A percentile compares a stretch with the other conserved stretches of the same genome.
Conservation (phyloP, 2,797 vertebrate genomes). For the Spheniscus humboldti region DNA sequence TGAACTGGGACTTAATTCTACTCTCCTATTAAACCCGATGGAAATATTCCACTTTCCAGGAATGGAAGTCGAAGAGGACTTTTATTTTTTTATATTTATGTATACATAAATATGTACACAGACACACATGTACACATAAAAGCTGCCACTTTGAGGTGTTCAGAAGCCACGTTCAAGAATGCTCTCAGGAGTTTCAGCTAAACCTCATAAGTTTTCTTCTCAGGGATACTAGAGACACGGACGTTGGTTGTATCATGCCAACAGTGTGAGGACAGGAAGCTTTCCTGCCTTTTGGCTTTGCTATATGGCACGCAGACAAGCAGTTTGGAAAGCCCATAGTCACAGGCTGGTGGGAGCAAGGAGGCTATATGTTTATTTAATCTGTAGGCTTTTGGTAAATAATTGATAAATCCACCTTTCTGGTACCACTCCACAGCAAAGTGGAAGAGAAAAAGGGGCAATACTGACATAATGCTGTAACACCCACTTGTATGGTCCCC, state of each 20-base stretch:
- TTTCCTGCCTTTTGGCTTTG: neutral
- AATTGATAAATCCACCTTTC: neutral
- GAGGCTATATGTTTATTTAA: neutral
- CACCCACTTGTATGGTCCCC: neutral
- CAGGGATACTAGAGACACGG: neutral
- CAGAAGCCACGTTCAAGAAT: neutral
- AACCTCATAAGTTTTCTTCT: neutral
- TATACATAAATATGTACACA: neutral
- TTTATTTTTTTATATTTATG: neutral
- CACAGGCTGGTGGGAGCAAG: neutral
- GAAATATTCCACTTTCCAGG: neutral
- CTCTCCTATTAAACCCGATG: neutral
- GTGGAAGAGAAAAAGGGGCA: neutral
- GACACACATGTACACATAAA: neutral
- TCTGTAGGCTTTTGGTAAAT: neutral
- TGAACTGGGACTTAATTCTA: neutral
- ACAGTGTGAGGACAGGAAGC: neutral
- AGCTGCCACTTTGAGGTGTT: neutral
- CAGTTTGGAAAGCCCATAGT: neutral
- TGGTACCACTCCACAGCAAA: neutral
- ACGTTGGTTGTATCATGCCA: neutral
- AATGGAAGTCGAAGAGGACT: neutral
- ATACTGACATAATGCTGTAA: neutral
- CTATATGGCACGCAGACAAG: neutral
- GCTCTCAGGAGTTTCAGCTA: neutral